Base-by-base conservation (phyloP, 92 coral and sea anemone species). In the Parazoanthus darwini region DNA sequence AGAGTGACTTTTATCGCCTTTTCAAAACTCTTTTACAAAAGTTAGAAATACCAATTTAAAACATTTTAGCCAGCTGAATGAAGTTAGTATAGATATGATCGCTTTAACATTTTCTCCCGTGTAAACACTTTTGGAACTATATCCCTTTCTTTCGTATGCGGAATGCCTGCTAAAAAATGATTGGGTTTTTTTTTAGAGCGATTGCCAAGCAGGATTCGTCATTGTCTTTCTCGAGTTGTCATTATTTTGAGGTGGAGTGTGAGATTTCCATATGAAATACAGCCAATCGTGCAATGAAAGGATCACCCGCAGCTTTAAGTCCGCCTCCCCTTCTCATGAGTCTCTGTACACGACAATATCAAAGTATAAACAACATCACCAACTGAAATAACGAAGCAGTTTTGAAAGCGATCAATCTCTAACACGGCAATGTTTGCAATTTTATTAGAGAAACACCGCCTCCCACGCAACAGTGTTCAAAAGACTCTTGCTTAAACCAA, bases 241-340 rank as follows among this genome's bases (percentile, higher is more conserved):
- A 84, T 46, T 84, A 46, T n/a, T 5, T 18, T 44, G 18, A 71
- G 87, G 79, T 73, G 65, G 63, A 51, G 44, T 48, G 50, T 16
- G 63, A 68, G 33, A 70, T 71, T 84, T 84, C 66, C 87, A 84
- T 84, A 44, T 20, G 20, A 84, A 51, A 84, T 44, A 73, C 39
- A 76, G 80, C 35, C 44, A 36, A 63, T 76, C 48, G 48, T 20
- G 50, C 46, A 71, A 44, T 46, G 76, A 82, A 66, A 82, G 26
- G 87, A 71, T 29, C 78, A 46, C 87, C 87, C 79, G 87, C 87
- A 29, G 87, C 46, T 48, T 43, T 44, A 10, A 66, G 63, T 74
- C 87, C 87, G 87, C 87, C 87, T 65, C 43, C 67, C 39, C 59
- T 83, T 68, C 78, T 23, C 87, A 70, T 44, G 63, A 48, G 9